A percentile compares a stretch with the other conserved stretches of the same genome.
These are phyloP conservation scores for Papilio xuthus DNA, from an alignment of 1,140 invertebrate genomes.

Conservation along the genomic window DNA sequence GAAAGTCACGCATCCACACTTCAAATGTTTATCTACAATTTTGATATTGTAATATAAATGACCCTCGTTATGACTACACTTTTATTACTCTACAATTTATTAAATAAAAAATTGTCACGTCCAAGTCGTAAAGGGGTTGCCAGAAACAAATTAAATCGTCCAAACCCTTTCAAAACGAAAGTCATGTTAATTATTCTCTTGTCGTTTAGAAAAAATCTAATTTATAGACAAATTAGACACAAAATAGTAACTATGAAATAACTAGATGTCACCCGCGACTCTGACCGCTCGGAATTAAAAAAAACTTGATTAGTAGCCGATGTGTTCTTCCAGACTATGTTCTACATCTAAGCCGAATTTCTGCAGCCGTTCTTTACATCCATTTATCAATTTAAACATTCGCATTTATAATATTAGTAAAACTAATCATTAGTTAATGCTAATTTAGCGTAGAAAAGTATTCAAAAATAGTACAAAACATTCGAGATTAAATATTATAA, in stretches of 20 bases:
- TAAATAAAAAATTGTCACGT: slow-evolving; percentile 23
- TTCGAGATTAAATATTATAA: not conserved
- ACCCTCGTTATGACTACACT: slow-evolving; percentile 11
- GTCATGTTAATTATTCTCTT: not conserved
- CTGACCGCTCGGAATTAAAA: too few relatives aligned
- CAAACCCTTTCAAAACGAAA: not conserved
- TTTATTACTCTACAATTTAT: not conserved
- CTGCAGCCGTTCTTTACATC: too few relatives aligned
- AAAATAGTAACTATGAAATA: too few relatives aligned
- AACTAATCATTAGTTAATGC: too few relatives aligned
- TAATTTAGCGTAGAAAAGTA: not conserved
- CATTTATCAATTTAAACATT: too few relatives aligned
- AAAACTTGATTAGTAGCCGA: too few relatives aligned
- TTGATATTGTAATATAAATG: slow-evolving; percentile 12
- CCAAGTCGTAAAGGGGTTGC: not conserved
- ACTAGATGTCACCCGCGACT: too few relatives aligned
- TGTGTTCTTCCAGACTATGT: too few relatives aligned
- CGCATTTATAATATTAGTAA: too few relatives aligned
- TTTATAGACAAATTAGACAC: not conserved
- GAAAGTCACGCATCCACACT: slow-evolving; percentile 15
- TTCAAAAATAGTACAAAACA: not conserved
- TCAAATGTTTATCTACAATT: slow-evolving; percentile 20
- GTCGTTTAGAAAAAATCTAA: not conserved
- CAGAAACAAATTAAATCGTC: slow-evolving; percentile 7
- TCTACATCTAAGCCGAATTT: too few relatives aligned